These are phyloP conservation scores for Chelidonichthys spinosus DNA, from an alignment of 2,797 vertebrate genomes.

Conservation along the genomic window DNA sequence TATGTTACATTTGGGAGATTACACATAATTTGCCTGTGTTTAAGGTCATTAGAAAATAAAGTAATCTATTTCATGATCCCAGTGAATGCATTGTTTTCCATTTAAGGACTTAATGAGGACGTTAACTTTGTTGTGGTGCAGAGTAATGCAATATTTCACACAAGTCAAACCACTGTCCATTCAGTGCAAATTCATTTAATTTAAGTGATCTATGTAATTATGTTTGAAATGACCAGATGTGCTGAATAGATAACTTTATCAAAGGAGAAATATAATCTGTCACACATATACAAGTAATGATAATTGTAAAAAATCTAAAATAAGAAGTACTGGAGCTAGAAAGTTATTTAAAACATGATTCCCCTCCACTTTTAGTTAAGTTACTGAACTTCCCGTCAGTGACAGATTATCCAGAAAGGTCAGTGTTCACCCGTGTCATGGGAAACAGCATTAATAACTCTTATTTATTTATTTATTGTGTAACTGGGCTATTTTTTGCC, in stretches of 20 bases:
- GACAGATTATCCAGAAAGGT: slow-evolving; percentile 58
- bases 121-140: slow-evolving; percentile 15
- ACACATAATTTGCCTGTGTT: slow-evolving; percentile 40
- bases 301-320: slow-evolving; percentile 6
- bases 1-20: slow-evolving; percentile 33
- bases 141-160: slow-evolving; percentile 24
- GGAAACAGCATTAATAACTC: slow-evolving; percentile 48
- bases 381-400: slow-evolving; percentile 35
- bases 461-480: slow-evolving; percentile 68
- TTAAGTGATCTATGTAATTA: slow-evolving; percentile 24
- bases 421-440: slow-evolving; percentile 57
- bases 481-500: slow-evolving; percentile 51
- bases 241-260: slow-evolving; percentile 22
- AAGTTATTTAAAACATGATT: neutral
- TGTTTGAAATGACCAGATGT: slow-evolving; percentile 23
- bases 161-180: slow-evolving; percentile 22
- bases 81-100: slow-evolving; percentile 20
- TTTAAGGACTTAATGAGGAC: slow-evolving; percentile 21
- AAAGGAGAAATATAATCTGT: neutral
- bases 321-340: neutral
- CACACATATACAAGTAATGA: slow-evolving; percentile 4
- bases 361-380: neutral
- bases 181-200: slow-evolving; percentile 27
- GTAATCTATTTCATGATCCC: neutral
- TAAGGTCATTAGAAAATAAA: slow-evolving; percentile 33